Evolutionary conservation across 1,140 invertebrate genomes (phyloP), one percentile per base, ranked within the genome.

Genomic region (Bombyx mori): DNA sequence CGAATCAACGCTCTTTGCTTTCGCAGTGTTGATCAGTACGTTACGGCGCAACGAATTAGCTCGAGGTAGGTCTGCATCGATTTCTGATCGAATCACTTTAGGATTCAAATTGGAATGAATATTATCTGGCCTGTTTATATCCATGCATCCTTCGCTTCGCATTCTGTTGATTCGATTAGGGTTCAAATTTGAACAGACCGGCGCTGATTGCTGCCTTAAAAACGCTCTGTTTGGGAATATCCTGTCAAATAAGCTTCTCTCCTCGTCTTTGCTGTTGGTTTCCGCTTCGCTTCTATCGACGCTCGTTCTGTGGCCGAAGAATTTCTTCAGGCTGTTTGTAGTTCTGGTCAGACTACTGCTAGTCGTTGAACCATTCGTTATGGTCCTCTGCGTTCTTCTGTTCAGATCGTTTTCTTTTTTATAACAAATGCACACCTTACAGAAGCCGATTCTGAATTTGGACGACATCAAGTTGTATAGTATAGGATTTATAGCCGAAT

Each of bases 391-490:
- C 44, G 63, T 73, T 61, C 79, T 53, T 56, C 77, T 75, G 54
- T 77, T 79, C 52, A 70, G 73, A 58, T 71, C 71, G 57, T 83
- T 73, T 60, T 64, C 59, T 59, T 82, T 87, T 44, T 80, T 86
- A 52, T 85, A 88, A 12, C 90, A 77, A 8, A 90, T 89, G 65
- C 92, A 94, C 1, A 94, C 82, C 64, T 89, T 82, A 18, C 92
- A 79, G 68, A 96, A 95, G 4, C 93, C 94, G 22, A 91, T 90
- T 2, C 95, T 90, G 75, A 96, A 96, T 80, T 95, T 96, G 10
- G 93, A 94, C 26, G 93, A 95, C 93, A 94, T 94, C n/a, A 94
- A 82, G 78, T 95, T 95, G 71, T 96, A 96, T 1, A 96, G 77
- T 58, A 95, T 93, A 0, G 95, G 95, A 86, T 96, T 96, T 47